A percentile compares a stretch with the other conserved stretches of the same genome.
Evolutionary conservation across 2,113 vertebrate species (phyloP).

Genomic region (Brachyhypopomus occidentalis): DNA sequence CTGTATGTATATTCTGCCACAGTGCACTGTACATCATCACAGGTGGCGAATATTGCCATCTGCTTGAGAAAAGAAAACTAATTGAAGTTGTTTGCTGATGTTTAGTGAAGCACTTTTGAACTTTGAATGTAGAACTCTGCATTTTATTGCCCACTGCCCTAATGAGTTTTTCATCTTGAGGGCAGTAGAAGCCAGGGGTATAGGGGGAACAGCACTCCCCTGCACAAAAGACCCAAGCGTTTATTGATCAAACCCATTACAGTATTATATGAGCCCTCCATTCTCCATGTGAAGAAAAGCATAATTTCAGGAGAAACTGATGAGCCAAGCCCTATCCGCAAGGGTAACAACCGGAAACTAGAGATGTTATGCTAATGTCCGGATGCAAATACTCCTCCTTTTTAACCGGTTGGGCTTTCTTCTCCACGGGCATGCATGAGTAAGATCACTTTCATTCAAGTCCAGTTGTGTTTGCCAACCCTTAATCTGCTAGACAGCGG

Average conservation of each 20-base stretch:
- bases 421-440: constrained; percentile 48
- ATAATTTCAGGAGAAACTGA: constrained; percentile 41
- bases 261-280: constrained; percentile 47
- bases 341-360: constrained; percentile 56
- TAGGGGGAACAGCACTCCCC: constrained; percentile 22
- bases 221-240: constrained; percentile 46
- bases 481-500: constrained; percentile 69
- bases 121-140: constrained; percentile 62
- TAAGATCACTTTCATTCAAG: constrained; percentile 63
- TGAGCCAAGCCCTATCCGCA: constrained; percentile 48
- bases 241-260: constrained; percentile 57
- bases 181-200: constrained; percentile 53
- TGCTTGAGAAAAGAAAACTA: constrained; percentile 57
- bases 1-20: constrained; percentile 84
- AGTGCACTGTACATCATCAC: constrained; percentile 83
- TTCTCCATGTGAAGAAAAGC: constrained; percentile 41
- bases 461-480: constrained; percentile 69
- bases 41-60: constrained; percentile 82
- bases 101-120: constrained; percentile 72
- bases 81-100: constrained; percentile 76
- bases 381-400: constrained; percentile 56
- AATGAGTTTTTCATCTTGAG: constrained; percentile 72
- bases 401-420: constrained; percentile 23
- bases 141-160: constrained; percentile 73
- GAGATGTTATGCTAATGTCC: constrained; percentile 58